Percentiles rank a stretch among this genome's conserved stretches.
These are phyloP conservation scores for Ophonus ardosiacus DNA, from an alignment of 2,888 invertebrate genomes.

Conservation along the genomic window DNA sequence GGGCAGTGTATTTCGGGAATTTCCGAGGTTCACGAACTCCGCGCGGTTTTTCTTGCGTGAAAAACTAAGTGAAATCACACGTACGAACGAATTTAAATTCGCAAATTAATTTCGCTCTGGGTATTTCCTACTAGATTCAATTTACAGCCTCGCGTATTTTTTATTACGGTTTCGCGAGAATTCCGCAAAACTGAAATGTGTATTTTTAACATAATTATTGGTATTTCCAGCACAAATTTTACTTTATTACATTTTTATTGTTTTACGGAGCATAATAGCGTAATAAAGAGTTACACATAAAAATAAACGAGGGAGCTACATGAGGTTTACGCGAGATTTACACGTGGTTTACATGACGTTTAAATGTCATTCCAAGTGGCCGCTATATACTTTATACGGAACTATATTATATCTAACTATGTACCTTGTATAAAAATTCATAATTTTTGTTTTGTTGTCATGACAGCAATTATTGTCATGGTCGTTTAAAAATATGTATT, in stretches of 20 bases:
- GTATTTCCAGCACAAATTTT: slow-evolving; percentile 28
- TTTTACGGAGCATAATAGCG: background rate
- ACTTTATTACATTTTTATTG: slow-evolving; percentile 27
- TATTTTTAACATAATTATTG: slow-evolving; percentile 12
- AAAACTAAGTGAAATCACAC: background rate
- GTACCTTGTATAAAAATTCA: no score
- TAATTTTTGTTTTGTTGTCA: no score
- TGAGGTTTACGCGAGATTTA: background rate
- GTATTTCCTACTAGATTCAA: slow-evolving; percentile 23
- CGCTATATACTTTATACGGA: background rate
- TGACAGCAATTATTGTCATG: no score
- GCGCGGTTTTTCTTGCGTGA: background rate
- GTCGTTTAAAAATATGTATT: no score
- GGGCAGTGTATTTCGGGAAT: background rate
- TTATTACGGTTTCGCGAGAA: slow-evolving; percentile 8
- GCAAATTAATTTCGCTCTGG: slow-evolving; percentile 8
- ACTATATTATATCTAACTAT: no score
- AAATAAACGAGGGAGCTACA: background rate
- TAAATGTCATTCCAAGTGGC: background rate
- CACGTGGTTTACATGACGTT: background rate
- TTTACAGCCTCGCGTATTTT: background rate
- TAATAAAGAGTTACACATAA: slow-evolving; percentile 19
- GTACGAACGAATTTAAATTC: slow-evolving; percentile 1
- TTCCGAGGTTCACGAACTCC: background rate
- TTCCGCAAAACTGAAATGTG: slow-evolving; percentile 10